A percentile compares a stretch with the other conserved stretches of the same genome.
Conservation (phyloP, 2,797 vertebrate species). For the Merluccius polli region DNA sequence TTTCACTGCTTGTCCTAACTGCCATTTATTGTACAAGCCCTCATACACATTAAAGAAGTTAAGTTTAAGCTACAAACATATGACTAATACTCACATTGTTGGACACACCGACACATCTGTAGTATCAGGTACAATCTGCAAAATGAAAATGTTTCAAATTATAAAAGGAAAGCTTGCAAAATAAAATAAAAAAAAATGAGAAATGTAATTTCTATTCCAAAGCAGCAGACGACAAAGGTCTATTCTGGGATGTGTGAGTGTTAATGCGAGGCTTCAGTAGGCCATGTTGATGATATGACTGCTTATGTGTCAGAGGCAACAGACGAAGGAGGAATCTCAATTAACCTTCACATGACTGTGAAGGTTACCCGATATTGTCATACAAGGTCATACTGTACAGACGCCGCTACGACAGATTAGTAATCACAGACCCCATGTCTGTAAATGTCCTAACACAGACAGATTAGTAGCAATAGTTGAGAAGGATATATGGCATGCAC, state of each 20-base stretch:
- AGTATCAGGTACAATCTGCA: not conserved
- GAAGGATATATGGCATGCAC: too few species aligned
- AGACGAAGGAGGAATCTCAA: constrained; percentile 62
- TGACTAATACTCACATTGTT: not conserved
- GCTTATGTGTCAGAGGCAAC: constrained; percentile 48
- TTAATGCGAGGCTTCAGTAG: constrained; percentile 22
- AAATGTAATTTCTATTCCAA: not conserved
- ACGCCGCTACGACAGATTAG: constrained; percentile 27
- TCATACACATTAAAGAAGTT: not conserved
- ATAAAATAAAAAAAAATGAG: not conserved
- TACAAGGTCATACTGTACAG: constrained; percentile 2
- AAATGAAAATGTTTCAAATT: not conserved
- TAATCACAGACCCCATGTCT: not conserved
- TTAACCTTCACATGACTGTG: constrained; percentile 45
- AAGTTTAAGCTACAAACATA: not conserved
- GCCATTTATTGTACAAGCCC: not conserved
- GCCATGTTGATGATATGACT: constrained; percentile 43
- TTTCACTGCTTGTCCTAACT: not conserved
- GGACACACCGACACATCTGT: not conserved
- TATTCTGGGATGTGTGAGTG: not conserved
- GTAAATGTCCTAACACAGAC: too few species aligned
- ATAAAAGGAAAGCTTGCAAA: not conserved
- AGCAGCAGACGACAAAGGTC: not conserved
- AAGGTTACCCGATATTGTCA: constrained; percentile 33
- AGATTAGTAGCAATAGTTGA: too few species aligned